Evolutionary conservation across 2,113 vertebrate species (phyloP).

Genomic region (Apeltes quadracus): DNA sequence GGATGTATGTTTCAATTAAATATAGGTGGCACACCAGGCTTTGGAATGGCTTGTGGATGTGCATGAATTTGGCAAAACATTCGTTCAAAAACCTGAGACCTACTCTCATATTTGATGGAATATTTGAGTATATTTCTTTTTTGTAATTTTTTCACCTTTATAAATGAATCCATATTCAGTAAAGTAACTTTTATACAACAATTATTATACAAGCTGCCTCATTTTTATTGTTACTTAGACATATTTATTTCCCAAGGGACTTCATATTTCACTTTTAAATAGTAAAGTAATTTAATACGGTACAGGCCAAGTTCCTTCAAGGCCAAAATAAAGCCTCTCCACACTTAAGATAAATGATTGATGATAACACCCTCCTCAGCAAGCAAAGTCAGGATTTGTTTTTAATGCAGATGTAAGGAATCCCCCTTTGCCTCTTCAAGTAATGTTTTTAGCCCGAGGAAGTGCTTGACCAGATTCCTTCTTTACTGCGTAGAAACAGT

Average conservation of each 20-base stretch:
- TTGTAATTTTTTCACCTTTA: neutral
- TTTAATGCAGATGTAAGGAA: conserved; percentile 80
- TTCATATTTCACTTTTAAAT: conserved; percentile 13
- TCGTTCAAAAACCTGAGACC: neutral
- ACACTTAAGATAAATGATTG: conserved; percentile 70
- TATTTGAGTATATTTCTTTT: neutral
- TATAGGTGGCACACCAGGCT: neutral
- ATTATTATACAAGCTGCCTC: neutral
- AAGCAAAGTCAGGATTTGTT: conserved; percentile 71
- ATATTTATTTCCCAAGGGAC: neutral
- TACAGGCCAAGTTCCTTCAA: conserved; percentile 17
- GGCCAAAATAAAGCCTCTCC: conserved; percentile 52
- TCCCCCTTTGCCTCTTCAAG: conserved; percentile 71
- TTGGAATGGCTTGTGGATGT: neutral
- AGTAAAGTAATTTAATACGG: conserved; percentile 25
- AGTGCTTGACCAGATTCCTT: conserved; percentile 81
- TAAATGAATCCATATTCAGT: neutral
- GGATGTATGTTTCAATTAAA: conserved; percentile 18
- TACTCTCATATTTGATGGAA: neutral
- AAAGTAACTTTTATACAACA: neutral
- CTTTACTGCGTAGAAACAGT: conserved; percentile 76
- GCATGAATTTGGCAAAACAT: neutral
- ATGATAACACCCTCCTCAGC: conserved; percentile 64
- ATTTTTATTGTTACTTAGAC: neutral
- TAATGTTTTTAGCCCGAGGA: conserved; percentile 78